Percentiles rank a stretch among this genome's conserved stretches.
phyloP scores from a whole-genome alignment of 2,113 vertebrate genomes.

The Macaca nemestrina region DNA sequence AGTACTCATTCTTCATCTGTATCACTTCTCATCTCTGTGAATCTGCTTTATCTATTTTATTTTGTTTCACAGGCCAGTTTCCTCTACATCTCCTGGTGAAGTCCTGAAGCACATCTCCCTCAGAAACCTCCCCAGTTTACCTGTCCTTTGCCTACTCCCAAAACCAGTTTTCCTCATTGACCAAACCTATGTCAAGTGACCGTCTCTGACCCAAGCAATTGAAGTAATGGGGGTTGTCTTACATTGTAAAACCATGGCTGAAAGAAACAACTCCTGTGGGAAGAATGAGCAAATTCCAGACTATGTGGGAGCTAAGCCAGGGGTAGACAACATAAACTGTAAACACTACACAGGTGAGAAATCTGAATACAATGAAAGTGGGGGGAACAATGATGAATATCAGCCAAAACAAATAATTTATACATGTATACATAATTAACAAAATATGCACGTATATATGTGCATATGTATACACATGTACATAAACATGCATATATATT shows the following conservation, averaged over 20 bases:
- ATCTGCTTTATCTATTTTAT: neutral
- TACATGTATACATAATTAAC: neutral
- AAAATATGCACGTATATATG: accelerated
- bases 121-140: neutral
- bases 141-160: neutral
- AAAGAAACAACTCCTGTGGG: neutral
- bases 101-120: neutral
- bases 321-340: too few species aligned
- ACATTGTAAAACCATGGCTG: neutral
- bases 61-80: neutral
- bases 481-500: neutral
- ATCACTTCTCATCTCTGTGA: neutral
- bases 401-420: neutral
- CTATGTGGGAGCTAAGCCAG: neutral
- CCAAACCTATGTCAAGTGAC: neutral
- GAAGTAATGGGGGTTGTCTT: neutral
- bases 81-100: neutral
- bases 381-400: neutral
- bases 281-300: neutral
- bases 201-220: neutral
- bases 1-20: neutral
- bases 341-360: neutral
- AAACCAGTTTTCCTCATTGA: neutral
- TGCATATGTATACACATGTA: neutral
- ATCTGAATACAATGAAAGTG: neutral